Conservation (phyloP, 2,888 invertebrate species). For the Neoascia interrupta region DNA sequence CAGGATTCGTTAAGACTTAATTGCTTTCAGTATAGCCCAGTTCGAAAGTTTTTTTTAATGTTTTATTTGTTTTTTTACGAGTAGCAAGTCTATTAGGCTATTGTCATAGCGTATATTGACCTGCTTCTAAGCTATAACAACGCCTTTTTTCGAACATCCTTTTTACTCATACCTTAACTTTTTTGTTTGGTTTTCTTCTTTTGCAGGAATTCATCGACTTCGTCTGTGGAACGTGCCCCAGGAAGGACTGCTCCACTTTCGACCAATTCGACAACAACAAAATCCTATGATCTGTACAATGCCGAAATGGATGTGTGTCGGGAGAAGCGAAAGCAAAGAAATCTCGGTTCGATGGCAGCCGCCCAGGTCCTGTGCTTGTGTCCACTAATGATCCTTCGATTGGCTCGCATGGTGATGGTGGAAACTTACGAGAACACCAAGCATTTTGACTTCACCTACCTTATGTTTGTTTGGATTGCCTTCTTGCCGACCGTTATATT, state of each 20-base stretch:
- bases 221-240: conserved; percentile 74
- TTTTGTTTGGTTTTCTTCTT: conserved; percentile 5
- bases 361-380: conserved; percentile 84
- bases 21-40: no score
- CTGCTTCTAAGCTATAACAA: no score
- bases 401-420: conserved; percentile 83
- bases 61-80: no score
- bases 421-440: conserved; percentile 86
- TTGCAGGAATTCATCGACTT: conserved; percentile 76
- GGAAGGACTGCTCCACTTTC: conserved; percentile 71
- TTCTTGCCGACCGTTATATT: conserved; percentile 85
- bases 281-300: conserved; percentile 81
- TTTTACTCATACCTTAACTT: neutral
- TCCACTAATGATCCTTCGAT: conserved; percentile 83
- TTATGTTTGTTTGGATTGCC: conserved; percentile 86
- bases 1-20: no score
- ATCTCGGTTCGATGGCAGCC: conserved; percentile 84
- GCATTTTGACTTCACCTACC: conserved; percentile 85
- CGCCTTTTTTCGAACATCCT: neutral
- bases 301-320: conserved; percentile 82
- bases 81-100: no score
- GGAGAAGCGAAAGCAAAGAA: conserved; percentile 85
- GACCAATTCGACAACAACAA: conserved; percentile 68
- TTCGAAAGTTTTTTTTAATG: no score
- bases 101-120: no score